Base-by-base conservation (phyloP, 2,888 invertebrate genomes). In the Cryptus viduatorius region DNA sequence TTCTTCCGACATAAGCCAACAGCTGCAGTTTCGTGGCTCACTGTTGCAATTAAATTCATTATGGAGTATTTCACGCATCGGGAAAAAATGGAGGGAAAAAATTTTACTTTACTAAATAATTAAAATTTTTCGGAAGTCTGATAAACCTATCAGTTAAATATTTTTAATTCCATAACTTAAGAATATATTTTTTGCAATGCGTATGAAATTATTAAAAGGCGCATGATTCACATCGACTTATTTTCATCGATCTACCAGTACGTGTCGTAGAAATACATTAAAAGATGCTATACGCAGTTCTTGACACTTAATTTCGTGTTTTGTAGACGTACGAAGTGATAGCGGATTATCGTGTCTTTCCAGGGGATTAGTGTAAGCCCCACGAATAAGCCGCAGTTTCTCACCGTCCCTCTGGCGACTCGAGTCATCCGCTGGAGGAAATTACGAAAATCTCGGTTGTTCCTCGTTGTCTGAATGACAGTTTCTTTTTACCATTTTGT, bases 341-440 rank as follows among this genome's bases (percentile, higher is more conserved):
- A n/a, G 37, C 31, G 50, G 69, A 69, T 69, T 69, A 53, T 69
- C 53, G 48, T 50, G 50, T 53, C 69, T 69, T 69, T 31, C 16
- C 31, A 37, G 16, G 24, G 50, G 69, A 69, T 69, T 50, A 48
- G 50, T 69, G 50, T 69, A 69, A 69, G 48, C 69, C 50, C 31
- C 37, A 37, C 37, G 8, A 37, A 68, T 68, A 29, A 68, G 68
- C 68, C 48, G 48, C 19, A 46, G 46, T 48, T 29, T 24, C 68
- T 48, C 68, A 29, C 8, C 37, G 37, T 37, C 37, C 7, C 37
- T 37, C 37, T 5, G 37, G 37, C 37, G 37, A 37, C 37, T 37
- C 37, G 3, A 37, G 37, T 37, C 8, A 37, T 37, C 1, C 8
- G 5, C 37, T 37, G 37, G 0, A 37, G 8, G 37, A 37, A 37